A percentile compares a stretch with the other conserved stretches of the same genome.
These are phyloP conservation scores for Ethmia dodecea DNA, from an alignment of 2,888 invertebrate species.

Conservation along the genomic window DNA sequence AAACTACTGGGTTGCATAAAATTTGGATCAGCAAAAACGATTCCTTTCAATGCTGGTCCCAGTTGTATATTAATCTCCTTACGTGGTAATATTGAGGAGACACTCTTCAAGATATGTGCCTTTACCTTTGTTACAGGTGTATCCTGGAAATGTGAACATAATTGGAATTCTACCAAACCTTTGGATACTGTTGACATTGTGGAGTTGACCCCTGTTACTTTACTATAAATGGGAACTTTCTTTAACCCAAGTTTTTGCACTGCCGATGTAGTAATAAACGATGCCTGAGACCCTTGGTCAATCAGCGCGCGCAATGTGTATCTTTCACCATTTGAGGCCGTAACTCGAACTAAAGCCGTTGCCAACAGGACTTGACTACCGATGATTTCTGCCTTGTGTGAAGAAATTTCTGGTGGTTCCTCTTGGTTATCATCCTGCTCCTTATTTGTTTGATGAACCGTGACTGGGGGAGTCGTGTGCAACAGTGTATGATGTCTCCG, in stretches of 20 bases:
- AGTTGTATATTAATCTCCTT: too few relatives aligned
- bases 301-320: constrained; percentile 13
- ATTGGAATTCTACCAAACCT: too few relatives aligned
- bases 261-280: constrained; percentile 19
- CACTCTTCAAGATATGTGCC: too few relatives aligned
- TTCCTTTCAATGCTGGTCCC: constrained; percentile 15
- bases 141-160: too few relatives aligned
- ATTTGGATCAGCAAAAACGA: constrained; percentile 19
- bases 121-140: too few relatives aligned
- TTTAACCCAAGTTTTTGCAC: constrained; percentile 19
- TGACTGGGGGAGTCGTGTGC: too few relatives aligned
- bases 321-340: constrained; percentile 5
- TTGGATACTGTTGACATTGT: too few relatives aligned
- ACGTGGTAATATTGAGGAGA: too few relatives aligned
- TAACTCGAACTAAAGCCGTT: constrained; percentile 4
- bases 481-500: constrained; percentile 17
- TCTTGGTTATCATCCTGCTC: constrained; percentile 1
- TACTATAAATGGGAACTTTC: too few relatives aligned
- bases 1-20: constrained; percentile 16
- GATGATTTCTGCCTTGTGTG: background rate
- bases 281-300: constrained; percentile 20
- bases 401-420: background rate
- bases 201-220: too few relatives aligned
- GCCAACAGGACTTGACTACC: constrained; percentile 8
- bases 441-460: too few relatives aligned